Evolutionary conservation across 2,888 invertebrate species (phyloP).

Genomic region (Noctua janthina): DNA sequence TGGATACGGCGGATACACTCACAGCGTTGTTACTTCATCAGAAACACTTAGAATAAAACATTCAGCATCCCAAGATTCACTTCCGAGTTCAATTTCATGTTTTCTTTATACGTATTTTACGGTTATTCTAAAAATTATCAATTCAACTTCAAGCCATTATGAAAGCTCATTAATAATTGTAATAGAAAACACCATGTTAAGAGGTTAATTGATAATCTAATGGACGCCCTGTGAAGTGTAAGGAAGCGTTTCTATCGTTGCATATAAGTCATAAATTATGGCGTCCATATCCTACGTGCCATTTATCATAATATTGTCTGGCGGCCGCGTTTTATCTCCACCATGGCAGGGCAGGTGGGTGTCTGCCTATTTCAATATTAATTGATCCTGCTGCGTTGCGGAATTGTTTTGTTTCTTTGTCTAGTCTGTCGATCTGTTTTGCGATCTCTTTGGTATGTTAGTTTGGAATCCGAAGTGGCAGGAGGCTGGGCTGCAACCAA

Average conservation of each 20-base stretch:
- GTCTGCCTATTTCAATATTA: constrained; percentile 80
- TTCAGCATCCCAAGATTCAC: constrained; percentile 19
- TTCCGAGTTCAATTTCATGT: constrained; percentile 3
- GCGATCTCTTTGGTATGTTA: constrained; percentile 50
- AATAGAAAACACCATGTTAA: constrained; percentile 62
- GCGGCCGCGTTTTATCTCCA: constrained; percentile 79
- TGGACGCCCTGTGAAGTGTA: constrained; percentile 59
- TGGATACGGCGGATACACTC: constrained; percentile 52
- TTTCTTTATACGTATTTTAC: constrained; percentile 32
- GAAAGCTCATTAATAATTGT: constrained; percentile 62
- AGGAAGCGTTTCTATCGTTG: constrained; percentile 67
- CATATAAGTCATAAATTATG: constrained; percentile 76
- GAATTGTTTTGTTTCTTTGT: constrained; percentile 71
- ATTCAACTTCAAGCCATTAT: constrained; percentile 45
- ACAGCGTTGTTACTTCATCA: constrained; percentile 32
- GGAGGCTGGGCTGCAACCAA: constrained; percentile 33
- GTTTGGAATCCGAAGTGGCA: constrained; percentile 54
- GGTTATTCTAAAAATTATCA: constrained; percentile 34
- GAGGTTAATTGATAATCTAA: constrained; percentile 75
- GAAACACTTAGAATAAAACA: constrained; percentile 36
- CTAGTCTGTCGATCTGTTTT: constrained; percentile 57
- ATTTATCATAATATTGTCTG: constrained; percentile 86
- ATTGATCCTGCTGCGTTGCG: constrained; percentile 80
- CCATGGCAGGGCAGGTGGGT: constrained; percentile 80
- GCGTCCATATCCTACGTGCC: constrained; percentile 75